phyloP scores from a whole-genome alignment of 2,888 invertebrate genomes.

The Andricus quercusramuli region DNA sequence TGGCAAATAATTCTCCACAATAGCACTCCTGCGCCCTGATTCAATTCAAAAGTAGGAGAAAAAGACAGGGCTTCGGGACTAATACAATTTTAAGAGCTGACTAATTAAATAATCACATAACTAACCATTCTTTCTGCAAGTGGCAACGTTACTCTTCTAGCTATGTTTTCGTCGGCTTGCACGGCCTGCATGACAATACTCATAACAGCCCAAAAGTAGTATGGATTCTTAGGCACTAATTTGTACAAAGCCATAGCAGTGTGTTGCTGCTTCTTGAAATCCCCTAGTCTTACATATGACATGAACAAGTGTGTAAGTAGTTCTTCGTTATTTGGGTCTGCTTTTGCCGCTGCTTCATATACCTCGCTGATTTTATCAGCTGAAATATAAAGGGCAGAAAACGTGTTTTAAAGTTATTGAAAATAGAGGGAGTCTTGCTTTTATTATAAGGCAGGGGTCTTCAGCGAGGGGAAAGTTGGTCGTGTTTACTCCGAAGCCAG shows the following conservation, averaged over 20 bases:
- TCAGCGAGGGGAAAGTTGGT: too few relatives aligned
- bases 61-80: too few relatives aligned
- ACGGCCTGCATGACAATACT: conserved; percentile 95
- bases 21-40: too few relatives aligned
- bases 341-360: conserved; percentile 93
- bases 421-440: background rate
- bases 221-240: conserved; percentile 94
- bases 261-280: conserved; percentile 94
- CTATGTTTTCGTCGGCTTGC: conserved; percentile 75
- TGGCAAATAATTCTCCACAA: too few relatives aligned
- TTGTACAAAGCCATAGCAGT: conserved; percentile 95
- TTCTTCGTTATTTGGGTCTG: conserved; percentile 94
- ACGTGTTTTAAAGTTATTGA: background rate
- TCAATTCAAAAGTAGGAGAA: too few relatives aligned
- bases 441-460: background rate
- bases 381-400: conserved; percentile 76
- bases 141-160: conserved; percentile 86
- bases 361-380: conserved; percentile 93
- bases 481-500: too few relatives aligned
- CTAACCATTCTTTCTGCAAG: conserved; percentile 96
- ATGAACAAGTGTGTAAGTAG: conserved; percentile 96
- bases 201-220: conserved; percentile 99
- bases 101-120: conserved; percentile 13
- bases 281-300: conserved; percentile 94
- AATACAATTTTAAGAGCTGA: too few relatives aligned